These are phyloP conservation scores for Forbesichthys agassizii DNA, from an alignment of 2,113 vertebrate genomes.

Conservation along the genomic window DNA sequence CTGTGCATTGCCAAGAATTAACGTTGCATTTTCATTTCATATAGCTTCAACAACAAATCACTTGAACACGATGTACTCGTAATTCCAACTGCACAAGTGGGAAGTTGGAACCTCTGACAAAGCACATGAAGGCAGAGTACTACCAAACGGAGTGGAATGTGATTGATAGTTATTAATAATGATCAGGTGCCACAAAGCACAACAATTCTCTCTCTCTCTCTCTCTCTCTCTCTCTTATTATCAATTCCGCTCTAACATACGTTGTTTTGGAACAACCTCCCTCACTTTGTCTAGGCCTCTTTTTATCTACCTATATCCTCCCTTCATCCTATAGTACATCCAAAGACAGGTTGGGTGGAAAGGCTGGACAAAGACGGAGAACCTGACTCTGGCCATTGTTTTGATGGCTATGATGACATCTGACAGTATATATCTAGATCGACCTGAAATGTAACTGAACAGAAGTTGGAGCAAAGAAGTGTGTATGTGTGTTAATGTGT, in stretches of 20 bases:
- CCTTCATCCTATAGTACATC: constrained; percentile 6
- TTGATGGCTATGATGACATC: constrained; percentile 18
- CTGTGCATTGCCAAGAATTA: too few species aligned
- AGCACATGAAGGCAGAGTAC: background rate
- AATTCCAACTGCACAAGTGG: too few species aligned
- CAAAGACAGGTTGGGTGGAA: background rate
- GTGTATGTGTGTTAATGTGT: background rate
- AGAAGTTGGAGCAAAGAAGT: background rate
- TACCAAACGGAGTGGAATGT: background rate
- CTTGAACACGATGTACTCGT: too few species aligned
- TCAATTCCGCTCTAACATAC: background rate
- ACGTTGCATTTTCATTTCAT: too few species aligned
- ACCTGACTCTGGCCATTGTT: constrained; percentile 12
- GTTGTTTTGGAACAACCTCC: background rate
- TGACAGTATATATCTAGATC: background rate
- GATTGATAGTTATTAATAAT: background rate
- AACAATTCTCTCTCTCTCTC: background rate
- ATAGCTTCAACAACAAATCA: too few species aligned
- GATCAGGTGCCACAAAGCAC: background rate
- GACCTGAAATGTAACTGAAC: background rate
- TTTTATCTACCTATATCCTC: constrained; percentile 5
- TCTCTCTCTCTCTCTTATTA: background rate
- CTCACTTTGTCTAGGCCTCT: background rate
- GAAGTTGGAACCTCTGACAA: too few species aligned
- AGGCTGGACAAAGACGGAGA: constrained; percentile 11